phyloP scores from a whole-genome alignment of 2,888 invertebrate species.

The Heliothis peltigera region DNA sequence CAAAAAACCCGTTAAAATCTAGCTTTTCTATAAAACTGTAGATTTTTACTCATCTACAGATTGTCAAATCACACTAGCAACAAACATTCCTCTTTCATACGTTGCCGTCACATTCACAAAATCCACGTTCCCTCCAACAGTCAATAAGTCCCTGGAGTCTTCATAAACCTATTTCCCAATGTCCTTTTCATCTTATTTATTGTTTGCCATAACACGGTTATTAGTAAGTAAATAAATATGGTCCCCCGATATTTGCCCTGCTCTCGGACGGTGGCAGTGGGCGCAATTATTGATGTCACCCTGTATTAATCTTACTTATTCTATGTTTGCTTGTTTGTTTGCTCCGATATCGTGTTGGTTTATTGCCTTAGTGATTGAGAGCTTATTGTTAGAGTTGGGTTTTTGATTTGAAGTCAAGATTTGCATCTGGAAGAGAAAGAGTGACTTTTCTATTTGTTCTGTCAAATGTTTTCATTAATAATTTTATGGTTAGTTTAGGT shows the following conservation, averaged over 20 bases:
- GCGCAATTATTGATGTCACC: conserved; percentile 82
- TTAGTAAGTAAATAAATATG: conserved; percentile 89
- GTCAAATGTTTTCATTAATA: no score
- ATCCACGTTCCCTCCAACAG: conserved; percentile 22
- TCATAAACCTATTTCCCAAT: conserved; percentile 87
- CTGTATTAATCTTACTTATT: conserved; percentile 80
- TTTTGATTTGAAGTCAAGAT: conserved; percentile 9
- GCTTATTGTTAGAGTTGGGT: conserved; percentile 19
- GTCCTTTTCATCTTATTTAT: conserved; percentile 87
- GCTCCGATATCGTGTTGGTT: conserved; percentile 52
- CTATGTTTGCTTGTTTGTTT: conserved; percentile 70
- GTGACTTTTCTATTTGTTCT: no score
- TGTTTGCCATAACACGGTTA: conserved; percentile 84
- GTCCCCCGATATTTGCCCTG: conserved; percentile 82
- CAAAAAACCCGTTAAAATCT: no score
- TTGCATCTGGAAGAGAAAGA: background rate
- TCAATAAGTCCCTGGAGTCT: conserved; percentile 79
- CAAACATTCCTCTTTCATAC: background rate
- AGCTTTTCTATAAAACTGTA: background rate
- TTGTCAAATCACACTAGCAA: background rate
- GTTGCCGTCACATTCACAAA: conserved; percentile 4
- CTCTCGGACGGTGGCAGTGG: conserved; percentile 79
- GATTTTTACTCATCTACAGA: background rate
- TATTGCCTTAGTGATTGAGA: conserved; percentile 67
- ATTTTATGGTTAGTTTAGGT: no score